phyloP scores from a whole-genome alignment of 2,797 vertebrate genomes.

The Luscinia megarhynchos region DNA sequence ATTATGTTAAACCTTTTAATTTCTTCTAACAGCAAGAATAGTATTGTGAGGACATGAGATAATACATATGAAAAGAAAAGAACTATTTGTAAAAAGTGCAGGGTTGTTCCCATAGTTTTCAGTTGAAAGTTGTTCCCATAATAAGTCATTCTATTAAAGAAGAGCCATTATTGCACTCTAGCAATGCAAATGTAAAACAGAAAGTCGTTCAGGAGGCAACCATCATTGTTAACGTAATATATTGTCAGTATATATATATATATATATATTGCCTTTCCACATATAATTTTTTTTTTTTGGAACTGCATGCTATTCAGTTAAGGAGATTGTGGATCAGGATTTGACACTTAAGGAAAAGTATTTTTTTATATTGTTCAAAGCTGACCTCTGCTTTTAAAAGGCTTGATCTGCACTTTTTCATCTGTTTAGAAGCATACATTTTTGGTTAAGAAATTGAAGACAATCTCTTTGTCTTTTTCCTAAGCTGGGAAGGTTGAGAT shows the following conservation, averaged over 20 bases:
- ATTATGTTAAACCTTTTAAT: conserved; percentile 32
- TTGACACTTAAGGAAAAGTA: conserved; percentile 53
- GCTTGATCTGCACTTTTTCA: conserved; percentile 79
- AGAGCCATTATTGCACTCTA: conserved; percentile 34
- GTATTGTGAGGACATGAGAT: conserved; percentile 21
- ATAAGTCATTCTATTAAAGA: conserved; percentile 61
- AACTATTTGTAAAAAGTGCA: conserved; percentile 36
- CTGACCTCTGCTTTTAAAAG: conserved; percentile 76
- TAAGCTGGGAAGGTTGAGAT: conserved; percentile 80
- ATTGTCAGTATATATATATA: conserved; percentile 3
- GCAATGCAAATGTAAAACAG: conserved; percentile 55
- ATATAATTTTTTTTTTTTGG: not conserved
- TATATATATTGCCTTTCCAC: not conserved
- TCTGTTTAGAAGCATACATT: conserved; percentile 81
- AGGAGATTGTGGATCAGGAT: conserved; percentile 37
- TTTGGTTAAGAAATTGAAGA: conserved; percentile 82
- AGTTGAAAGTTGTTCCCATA: conserved; percentile 35
- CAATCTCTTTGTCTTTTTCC: conserved; percentile 78
- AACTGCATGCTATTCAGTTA: not conserved
- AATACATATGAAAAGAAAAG: conserved; percentile 37
- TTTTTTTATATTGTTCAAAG: conserved; percentile 74
- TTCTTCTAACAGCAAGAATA: not conserved
- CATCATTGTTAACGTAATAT: conserved; percentile 22
- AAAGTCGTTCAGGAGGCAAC: conserved; percentile 20
- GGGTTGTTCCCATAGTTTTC: conserved; percentile 35